Evolutionary conservation across 2,888 invertebrate genomes (phyloP), one percentile per base, ranked within the genome.

Genomic region (Troilus luridus): DNA sequence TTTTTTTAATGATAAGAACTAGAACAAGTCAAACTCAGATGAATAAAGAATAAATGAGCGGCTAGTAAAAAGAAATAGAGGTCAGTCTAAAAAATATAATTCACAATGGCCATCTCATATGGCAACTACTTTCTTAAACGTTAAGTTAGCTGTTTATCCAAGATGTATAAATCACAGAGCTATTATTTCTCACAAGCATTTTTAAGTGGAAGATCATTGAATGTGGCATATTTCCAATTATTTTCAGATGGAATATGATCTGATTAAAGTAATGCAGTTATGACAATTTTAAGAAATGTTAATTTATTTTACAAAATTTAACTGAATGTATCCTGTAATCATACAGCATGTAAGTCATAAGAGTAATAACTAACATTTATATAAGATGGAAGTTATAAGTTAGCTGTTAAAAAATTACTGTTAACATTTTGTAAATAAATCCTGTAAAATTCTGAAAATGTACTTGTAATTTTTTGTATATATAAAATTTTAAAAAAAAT

Each of bases 401-500:
- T 85, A 85, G 85, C 6, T n/a, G n/a, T 56, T 56, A 41, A 85
- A 85, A 67, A 85, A 21, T 85, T 85, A 85, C 14, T 85, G 56
- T 56, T 56, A 56, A 17, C 8, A 85, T 85, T 85, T 85, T 85
- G 85, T 85, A 85, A 85, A 85, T 85, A 85, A 56, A 56, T 85
- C 56, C 54, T 85, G 85, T 85, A 58, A 85, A 85, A 56, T 85
- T 58, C 85, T 85, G 85, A 85, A 85, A 85, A 85, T 9, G 17
- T 85, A 85, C 54, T 85, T 54, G 54, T 56, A 85, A 56, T 85
- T 85, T 85, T 85, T 54, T 85, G 56, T 58, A 85, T 85, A 85
- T 56, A 85, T 41, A 58, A 56, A 85, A 9, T 85, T 77, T 11
- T 41, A 77, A 41, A 17, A 24, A n/a, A 77, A 77, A 77, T 17